These are phyloP conservation scores for Emberiza fucata DNA, from an alignment of 2,113 vertebrate species.

Conservation along the genomic window DNA sequence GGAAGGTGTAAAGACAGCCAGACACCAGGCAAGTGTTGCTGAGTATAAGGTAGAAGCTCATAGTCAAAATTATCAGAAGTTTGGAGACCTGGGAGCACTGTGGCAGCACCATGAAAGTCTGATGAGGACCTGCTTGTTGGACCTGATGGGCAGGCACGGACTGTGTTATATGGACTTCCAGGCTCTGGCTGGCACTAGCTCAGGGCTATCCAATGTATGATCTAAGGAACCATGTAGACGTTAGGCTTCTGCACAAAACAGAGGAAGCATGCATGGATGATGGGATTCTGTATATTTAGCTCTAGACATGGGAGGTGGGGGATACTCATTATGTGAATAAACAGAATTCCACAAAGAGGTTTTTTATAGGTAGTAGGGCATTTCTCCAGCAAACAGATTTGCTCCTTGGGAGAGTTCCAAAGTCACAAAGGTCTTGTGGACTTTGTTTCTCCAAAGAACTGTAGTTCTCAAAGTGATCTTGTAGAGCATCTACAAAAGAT, in stretches of 20 bases:
- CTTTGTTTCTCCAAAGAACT: not conserved
- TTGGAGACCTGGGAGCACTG: not conserved
- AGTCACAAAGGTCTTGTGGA: not conserved
- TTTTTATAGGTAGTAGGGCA: not conserved
- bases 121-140: not conserved
- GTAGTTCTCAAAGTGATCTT: not conserved
- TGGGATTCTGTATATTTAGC: not conserved
- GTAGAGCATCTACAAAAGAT: not conserved
- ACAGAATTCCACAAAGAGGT: not conserved
- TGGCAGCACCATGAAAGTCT: not conserved
- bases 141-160: not conserved
- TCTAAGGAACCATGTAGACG: not conserved
- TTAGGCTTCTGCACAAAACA: not conserved
- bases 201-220: not conserved
- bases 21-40: not conserved
- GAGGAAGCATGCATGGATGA: not conserved
- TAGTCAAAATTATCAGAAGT: not conserved
- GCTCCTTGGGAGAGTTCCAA: not conserved
- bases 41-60: not conserved
- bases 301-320: not conserved
- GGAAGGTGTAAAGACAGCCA: not conserved
- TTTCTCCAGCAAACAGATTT: not conserved
- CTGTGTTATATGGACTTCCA: not conserved
- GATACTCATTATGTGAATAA: not conserved
- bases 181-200: not conserved